Conservation (phyloP, 2,797 vertebrate genomes). For the Mormyrus proboscirostris region DNA sequence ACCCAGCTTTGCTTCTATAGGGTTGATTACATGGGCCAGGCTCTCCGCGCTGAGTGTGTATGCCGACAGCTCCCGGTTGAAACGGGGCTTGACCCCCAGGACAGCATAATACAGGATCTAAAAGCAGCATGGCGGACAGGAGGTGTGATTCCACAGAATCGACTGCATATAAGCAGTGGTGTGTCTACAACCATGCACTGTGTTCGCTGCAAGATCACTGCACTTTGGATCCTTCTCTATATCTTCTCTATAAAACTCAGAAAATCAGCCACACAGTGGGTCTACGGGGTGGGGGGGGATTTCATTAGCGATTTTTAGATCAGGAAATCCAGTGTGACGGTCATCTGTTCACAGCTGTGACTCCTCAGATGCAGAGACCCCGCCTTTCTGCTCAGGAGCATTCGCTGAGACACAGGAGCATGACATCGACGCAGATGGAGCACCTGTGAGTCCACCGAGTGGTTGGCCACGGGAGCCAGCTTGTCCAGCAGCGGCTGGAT, state of each 20-base stretch:
- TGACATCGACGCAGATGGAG: background rate
- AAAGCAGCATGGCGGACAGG: conserved; percentile 17
- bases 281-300: background rate
- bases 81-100: conserved; percentile 86
- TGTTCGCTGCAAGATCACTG: background rate
- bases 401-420: background rate
- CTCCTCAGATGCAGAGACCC: background rate
- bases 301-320: background rate
- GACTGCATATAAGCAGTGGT: background rate
- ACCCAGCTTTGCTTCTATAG: conserved; percentile 91
- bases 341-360: background rate
- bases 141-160: background rate
- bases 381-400: background rate
- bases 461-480: conserved; percentile 77
- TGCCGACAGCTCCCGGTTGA: conserved; percentile 68
- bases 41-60: conserved; percentile 79
- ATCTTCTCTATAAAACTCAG: background rate
- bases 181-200: background rate
- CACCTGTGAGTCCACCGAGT: conserved; percentile 95
- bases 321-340: background rate
- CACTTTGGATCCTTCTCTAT: background rate
- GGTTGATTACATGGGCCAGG: conserved; percentile 94
- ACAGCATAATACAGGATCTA: conserved; percentile 86
- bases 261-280: background rate
- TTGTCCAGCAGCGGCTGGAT: conserved; percentile 82